phyloP scores from a whole-genome alignment of 2,797 vertebrate species.

The Platyrinchus mystaceus region DNA sequence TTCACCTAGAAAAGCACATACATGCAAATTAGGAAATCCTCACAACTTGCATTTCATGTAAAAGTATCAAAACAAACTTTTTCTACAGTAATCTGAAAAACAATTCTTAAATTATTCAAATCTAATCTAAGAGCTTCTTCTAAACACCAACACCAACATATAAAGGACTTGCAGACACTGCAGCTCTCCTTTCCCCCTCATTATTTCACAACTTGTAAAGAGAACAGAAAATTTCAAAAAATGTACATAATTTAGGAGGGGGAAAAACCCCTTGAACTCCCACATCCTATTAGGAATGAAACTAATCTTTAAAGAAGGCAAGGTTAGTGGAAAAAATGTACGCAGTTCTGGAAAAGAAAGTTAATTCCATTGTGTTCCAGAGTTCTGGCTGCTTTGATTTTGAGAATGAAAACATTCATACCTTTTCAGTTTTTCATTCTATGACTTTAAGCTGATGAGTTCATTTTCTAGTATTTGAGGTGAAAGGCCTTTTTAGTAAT shows the following conservation, averaged over 20 bases:
- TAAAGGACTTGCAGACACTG: neutral
- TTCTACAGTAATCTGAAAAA: neutral
- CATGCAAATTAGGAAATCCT: neutral
- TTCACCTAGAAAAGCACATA: neutral
- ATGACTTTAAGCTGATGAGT: neutral
- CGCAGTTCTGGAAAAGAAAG: neutral
- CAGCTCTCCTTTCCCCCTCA: neutral
- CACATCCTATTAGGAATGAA: neutral
- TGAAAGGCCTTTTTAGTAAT: neutral
- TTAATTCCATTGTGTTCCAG: neutral
- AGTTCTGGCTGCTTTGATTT: neutral
- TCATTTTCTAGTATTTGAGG: neutral
- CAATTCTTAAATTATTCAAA: neutral
- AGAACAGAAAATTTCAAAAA: neutral
- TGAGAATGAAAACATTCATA: neutral
- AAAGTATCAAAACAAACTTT: neutral
- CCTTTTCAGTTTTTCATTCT: neutral
- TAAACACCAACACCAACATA: neutral
- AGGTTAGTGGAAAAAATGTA: neutral
- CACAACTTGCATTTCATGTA: neutral
- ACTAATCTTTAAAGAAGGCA: neutral
- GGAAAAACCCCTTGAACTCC: neutral
- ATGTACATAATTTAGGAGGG: fast-evolving
- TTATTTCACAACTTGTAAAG: neutral
- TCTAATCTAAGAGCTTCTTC: neutral